Base-by-base conservation (phyloP, 2,113 vertebrate species). In the Felis chaus region DNA sequence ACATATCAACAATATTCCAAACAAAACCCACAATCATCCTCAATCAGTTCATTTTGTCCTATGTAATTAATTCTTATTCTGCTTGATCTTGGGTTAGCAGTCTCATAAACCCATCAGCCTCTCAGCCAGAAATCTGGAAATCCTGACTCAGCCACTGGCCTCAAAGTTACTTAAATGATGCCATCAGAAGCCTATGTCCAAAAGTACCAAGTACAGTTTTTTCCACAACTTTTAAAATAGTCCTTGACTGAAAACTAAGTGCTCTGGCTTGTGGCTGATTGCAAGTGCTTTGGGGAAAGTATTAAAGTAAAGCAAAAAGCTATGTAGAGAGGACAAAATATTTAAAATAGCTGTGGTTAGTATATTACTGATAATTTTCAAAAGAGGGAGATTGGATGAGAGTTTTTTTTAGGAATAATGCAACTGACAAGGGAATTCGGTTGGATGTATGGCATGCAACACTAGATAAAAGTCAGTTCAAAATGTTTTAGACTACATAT, bases 11-110 rank as follows among this genome's bases (percentile, higher is more conserved):
- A 81, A 85, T 36, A 82, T 68, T 69, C 25, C 21, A 83, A 66
- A 81, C 33, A 94, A 94, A 96, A 80, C 29, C 65, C 50, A 63
- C 9, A 95, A 57, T 91, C 41, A 94, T 50, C 50, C 36, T 61
- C 76, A n/a, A 95, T 88, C 55, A 50, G 13, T 78, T 87, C 25
- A 39, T 53, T 78, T 78, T 86, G 65, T 73, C 4, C 45, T 48
- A 13, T 14, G 25, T 39, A 63, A 61, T 36, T 78, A 92, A 89
- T 50, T 94, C 41, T 36, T 33, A 84, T 65, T 61, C 41, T 86
- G 5, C 29, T 87, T 94, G 61, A 69, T 85, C 57, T 84, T 80
- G 23, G 21, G 13, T 92, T 81, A 63, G 25, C 61, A 45, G 45
- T 71, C n/a, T 76, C 48, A 41, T 45, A 68, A 96, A 53, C 9